Conservation (phyloP, 2,888 invertebrate species). For the Drosophila engyochracea region DNA sequence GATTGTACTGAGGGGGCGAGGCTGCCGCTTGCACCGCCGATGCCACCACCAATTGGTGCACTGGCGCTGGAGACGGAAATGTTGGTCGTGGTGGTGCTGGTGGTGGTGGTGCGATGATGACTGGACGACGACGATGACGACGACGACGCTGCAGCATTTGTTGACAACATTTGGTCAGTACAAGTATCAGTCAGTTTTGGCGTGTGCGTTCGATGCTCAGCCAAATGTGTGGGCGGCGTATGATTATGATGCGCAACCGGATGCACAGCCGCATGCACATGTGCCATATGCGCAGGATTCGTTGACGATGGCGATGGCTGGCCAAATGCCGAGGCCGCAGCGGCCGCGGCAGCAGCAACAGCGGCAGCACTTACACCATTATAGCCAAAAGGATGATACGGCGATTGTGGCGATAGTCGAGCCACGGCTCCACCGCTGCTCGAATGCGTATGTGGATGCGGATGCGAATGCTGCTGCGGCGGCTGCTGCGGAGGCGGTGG, state of each 20-base stretch:
- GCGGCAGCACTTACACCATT: constrained; percentile 83
- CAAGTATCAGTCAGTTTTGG: constrained; percentile 80
- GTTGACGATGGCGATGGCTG: constrained; percentile 48
- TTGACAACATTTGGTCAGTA: constrained; percentile 66
- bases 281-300: constrained; percentile 60
- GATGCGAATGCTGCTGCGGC: constrained; percentile 64
- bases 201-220: constrained; percentile 62
- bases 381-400: constrained; percentile 83
- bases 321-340: constrained; percentile 76
- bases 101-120: constrained; percentile 72
- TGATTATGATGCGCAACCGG: constrained; percentile 40
- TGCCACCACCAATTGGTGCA: constrained; percentile 37
- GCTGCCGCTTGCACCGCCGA: constrained; percentile 43
- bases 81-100: constrained; percentile 64
- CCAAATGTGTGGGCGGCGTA: constrained; percentile 69
- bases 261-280: constrained; percentile 55
- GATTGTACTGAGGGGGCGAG: constrained; percentile 65
- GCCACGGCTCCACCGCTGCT: constrained; percentile 82
- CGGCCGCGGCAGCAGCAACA: constrained; percentile 78
- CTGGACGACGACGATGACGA: constrained; percentile 50
- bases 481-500: constrained; percentile 65
- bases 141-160: constrained; percentile 63
- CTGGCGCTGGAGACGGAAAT: constrained; percentile 60
- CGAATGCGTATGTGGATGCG: constrained; percentile 41
- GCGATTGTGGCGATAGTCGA: constrained; percentile 85